Conservation (phyloP, 2,888 invertebrate species). For the Agriotes lineatus region DNA sequence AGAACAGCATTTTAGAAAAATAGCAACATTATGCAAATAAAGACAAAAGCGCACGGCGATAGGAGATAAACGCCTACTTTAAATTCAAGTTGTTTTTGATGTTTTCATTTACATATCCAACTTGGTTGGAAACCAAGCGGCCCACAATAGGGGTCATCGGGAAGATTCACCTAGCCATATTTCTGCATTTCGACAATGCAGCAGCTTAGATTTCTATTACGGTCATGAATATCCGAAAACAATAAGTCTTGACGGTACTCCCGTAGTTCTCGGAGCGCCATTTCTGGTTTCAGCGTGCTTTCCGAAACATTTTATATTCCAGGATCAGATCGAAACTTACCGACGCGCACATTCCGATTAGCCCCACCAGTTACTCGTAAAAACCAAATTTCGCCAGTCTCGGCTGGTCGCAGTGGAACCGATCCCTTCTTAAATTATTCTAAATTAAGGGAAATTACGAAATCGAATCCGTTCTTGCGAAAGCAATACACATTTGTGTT, state of each 20-base stretch:
- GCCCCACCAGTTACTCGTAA: background rate
- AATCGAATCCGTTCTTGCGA: too few relatives aligned
- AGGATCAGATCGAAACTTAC: background rate
- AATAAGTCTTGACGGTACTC: background rate
- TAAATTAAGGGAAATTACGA: too few relatives aligned
- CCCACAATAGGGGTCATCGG: background rate
- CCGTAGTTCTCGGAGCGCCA: constrained; percentile 1
- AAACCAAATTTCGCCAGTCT: too few relatives aligned
- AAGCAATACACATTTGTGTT: too few relatives aligned
- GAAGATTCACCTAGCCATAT: background rate
- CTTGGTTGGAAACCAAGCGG: background rate
- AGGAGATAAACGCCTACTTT: constrained; percentile 20
- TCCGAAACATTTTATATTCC: background rate
- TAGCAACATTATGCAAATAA: constrained; percentile 15
- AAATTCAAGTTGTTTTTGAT: constrained; percentile 25
- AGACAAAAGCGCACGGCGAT: constrained; percentile 2
- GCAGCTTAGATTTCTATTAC: background rate
- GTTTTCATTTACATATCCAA: constrained; percentile 16
- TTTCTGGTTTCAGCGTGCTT: background rate
- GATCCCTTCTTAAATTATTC: too few relatives aligned
- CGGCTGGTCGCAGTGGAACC: too few relatives aligned
- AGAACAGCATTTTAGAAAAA: constrained; percentile 10
- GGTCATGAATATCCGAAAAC: background rate
- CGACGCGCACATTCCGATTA: background rate
- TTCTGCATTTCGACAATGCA: background rate